Conservation (phyloP, 2,113 vertebrate species). For the Corythaixoides concolor region DNA sequence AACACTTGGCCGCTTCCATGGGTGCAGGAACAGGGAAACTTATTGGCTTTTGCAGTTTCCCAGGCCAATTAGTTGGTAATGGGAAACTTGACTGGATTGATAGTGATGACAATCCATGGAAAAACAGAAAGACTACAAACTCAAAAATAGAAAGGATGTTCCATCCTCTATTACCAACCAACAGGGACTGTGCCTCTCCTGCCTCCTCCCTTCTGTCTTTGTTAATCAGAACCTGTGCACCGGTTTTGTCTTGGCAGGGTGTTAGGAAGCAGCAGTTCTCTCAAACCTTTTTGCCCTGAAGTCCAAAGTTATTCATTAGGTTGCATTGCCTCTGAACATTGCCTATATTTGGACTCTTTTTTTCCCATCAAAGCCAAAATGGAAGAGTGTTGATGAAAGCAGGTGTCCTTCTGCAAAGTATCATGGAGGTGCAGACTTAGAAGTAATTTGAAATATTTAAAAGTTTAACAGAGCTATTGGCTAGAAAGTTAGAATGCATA, state of each 20-base stretch:
- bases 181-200: background rate
- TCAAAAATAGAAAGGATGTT: background rate
- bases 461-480: background rate
- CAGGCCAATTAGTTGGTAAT: background rate
- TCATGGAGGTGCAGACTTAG: background rate
- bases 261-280: background rate
- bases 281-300: background rate
- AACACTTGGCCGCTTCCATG: background rate
- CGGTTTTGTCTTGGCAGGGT: background rate
- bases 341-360: background rate
- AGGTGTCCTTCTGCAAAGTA: background rate
- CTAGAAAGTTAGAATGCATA: background rate
- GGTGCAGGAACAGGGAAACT: background rate
- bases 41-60: background rate
- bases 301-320: background rate
- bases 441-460: background rate
- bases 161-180: background rate
- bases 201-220: background rate
- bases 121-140: background rate
- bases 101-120: background rate
- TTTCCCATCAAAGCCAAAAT: background rate
- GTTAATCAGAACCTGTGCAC: background rate
- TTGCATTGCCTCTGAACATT: background rate
- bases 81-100: background rate
- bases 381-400: background rate